Conservation (phyloP, 2,888 invertebrate genomes). For the Crepidodera aurea region DNA sequence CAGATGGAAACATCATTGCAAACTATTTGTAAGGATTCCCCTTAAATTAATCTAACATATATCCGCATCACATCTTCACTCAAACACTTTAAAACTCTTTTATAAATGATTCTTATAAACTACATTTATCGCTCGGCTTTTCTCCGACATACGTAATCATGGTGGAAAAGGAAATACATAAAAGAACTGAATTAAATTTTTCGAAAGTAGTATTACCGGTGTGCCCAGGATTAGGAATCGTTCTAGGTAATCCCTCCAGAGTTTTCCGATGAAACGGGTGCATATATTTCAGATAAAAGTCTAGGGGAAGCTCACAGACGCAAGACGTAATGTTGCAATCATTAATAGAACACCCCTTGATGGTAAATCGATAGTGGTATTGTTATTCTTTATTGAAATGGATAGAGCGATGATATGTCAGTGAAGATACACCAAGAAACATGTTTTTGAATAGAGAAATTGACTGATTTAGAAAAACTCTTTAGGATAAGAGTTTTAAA, state of each 20-base stretch:
- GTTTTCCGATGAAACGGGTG: constrained; percentile 37
- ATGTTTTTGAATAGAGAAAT: too few relatives aligned
- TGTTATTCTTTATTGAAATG: constrained; percentile 23
- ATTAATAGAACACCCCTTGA: constrained; percentile 37
- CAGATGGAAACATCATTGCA: too few relatives aligned
- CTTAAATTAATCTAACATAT: constrained; percentile 1
- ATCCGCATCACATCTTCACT: neutral
- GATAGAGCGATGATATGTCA: neutral
- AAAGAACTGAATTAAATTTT: constrained; percentile 35
- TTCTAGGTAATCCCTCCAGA: constrained; percentile 37
- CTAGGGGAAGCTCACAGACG: constrained; percentile 24
- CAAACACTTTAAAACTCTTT: neutral
- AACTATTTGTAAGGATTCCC: too few relatives aligned
- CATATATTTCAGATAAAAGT: constrained; percentile 41
- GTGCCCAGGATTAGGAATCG: constrained; percentile 37
- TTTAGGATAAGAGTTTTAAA: too few relatives aligned
- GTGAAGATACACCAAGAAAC: constrained; percentile 19
- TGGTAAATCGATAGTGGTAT: constrained; percentile 36
- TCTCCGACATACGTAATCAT: constrained; percentile 18
- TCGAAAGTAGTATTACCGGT: constrained; percentile 26
- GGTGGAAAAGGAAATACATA: constrained; percentile 7
- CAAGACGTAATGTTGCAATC: constrained; percentile 33
- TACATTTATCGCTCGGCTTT: neutral
- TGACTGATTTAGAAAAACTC: too few relatives aligned
- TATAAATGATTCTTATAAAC: constrained; percentile 9